Evolutionary conservation across 2,113 vertebrate genomes (phyloP), one percentile per base, ranked within the genome.

Genomic region (Hipposideros armiger): DNA sequence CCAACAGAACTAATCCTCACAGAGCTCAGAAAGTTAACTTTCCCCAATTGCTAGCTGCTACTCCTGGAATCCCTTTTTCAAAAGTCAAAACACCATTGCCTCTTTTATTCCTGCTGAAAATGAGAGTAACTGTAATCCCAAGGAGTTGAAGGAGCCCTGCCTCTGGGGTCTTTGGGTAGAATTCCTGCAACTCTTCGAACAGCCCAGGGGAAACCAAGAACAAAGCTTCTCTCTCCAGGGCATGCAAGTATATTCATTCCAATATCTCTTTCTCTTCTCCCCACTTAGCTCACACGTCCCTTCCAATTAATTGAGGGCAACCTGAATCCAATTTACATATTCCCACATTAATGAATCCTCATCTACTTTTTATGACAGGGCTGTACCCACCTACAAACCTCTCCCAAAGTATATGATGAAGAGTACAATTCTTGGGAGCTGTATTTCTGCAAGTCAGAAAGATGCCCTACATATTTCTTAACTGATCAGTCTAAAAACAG

Each of bases 401-500:
- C 56, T 86, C n/a, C 40, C 45, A 85, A 91, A 78, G 8, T 40
- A 26, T 56, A 47, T 42, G 58, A 95, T 83, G 24, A 85, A 96
- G 96, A 96, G 58, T 52, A 52, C 32, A 47, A 26, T 84, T 64
- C 81, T 64, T 56, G 42, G 69, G 88, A 92, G 16, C 82, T 72
- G 13, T 72, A 40, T 89, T 90, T 92, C 82, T 86, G 66, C 88
- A 76, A 96, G 92, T 90, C 88, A 96, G 72, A 94, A 97, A 77
- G 81, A 96, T 93, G 94, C 90, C 96, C 94, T 96, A 97, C 92
- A 97, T 98, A 94, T 78, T 89, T 96, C 95, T 95, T 84, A 95
- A 90, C 54, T 91, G 72, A 98, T 97, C 95, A 92, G 72, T 92
- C 97, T 97, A 97, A 98, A 98, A 98, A 97, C 95, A 96, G 97